Base-by-base conservation (phyloP, 2,113 vertebrate genomes). In the Neopipo cinnamomea region DNA sequence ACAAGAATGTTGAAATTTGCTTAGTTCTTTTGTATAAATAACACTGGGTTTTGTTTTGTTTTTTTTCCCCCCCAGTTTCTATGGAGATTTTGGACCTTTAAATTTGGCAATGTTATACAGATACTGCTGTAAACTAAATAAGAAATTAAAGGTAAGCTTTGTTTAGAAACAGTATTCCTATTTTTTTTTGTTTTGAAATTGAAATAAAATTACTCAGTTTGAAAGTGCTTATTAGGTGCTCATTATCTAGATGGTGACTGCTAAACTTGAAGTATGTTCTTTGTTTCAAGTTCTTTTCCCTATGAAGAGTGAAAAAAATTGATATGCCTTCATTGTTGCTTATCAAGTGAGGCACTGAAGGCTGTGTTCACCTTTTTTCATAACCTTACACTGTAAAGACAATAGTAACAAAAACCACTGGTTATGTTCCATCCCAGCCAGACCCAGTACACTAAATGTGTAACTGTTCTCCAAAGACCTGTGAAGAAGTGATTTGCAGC, bases 51-150 rank as follows among this genome's bases (percentile, higher is more conserved):
- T 67, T 71, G 39, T 71, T 91, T 52, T 55, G 12, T 50, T 50
- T 27, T 62, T 44, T 77, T 68, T 76, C 41, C 19, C 41, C 19
- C 53, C 71, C 96, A 99, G 99, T 97, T 99, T 99, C 97, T 99
- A 99, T 94, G 98, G 99, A 96, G 99, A 99, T 98, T 99, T 99
- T 91, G 99, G 99, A 62, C 99, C 99, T 66, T 98, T 99, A 93
- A 99, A 99, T 97, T 96, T 99, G 97, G 98, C 99, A 78, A 98
- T 99, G 98, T 96, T 99, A 91, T 99, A 99, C 96, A 98, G 99
- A 97, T 99, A 99, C 97, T 99, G 99, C 98, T 99, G 99, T 98
- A 99, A 99, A 96, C 98, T 99, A 89, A 99, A 99, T 98, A 99
- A 99, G 97, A 99, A 99, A 87, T 97, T 99, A 41, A 99, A 99